These are phyloP conservation scores for Epinephelus lanceolatus DNA, from an alignment of 2,113 vertebrate genomes.

Conservation along the genomic window DNA sequence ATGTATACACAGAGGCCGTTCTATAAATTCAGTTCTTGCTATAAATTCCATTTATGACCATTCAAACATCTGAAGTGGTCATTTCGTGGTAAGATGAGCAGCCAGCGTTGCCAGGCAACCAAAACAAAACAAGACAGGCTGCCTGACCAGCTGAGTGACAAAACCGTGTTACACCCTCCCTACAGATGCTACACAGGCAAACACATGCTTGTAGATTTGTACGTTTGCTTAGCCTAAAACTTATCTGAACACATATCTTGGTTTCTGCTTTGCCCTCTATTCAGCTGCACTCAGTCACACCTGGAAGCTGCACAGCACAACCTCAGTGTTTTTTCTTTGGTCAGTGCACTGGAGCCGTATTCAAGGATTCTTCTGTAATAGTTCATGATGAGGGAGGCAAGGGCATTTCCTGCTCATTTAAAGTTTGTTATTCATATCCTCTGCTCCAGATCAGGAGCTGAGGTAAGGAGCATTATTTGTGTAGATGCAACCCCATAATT, in stretches of 20 bases:
- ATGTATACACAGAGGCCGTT: conserved; percentile 2
- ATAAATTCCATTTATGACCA: conserved; percentile 57
- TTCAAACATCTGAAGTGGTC: conserved; percentile 55
- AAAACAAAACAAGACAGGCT: conserved; percentile 26
- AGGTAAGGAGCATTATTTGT: neutral
- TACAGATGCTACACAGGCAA: conserved; percentile 9
- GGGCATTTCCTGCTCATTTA: conserved; percentile 16
- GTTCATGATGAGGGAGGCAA: neutral
- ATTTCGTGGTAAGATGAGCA: conserved; percentile 29
- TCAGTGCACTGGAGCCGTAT: neutral
- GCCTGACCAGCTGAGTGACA: conserved; percentile 37
- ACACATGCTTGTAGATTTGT: neutral
- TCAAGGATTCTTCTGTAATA: neutral
- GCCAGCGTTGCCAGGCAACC: conserved; percentile 36
- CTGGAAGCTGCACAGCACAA: neutral
- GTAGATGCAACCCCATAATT: neutral
- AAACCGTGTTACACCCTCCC: conserved; percentile 28
- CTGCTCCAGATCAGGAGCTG: neutral
- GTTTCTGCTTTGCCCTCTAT: too few relatives aligned
- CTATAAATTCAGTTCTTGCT: conserved; percentile 33
- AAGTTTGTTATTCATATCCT: neutral
- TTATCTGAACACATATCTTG: neutral
- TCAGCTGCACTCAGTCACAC: conserved; percentile 10
- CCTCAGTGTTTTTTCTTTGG: neutral
- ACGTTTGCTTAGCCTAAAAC: neutral